phyloP scores from a whole-genome alignment of 1,140 invertebrate species.

The Cherax destructor region DNA sequence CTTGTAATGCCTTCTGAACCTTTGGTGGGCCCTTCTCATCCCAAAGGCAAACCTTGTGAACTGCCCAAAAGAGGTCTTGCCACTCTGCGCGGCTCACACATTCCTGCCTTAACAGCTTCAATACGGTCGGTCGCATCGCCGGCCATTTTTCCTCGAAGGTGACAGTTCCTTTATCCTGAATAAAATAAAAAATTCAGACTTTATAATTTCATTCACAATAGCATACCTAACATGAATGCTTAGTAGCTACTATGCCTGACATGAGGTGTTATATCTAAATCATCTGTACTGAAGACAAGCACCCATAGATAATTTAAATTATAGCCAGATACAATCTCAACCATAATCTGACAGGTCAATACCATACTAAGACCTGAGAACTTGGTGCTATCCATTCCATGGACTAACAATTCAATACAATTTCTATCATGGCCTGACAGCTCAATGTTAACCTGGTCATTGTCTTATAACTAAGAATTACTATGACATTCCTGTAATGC shows the following conservation, averaged over 20 bases:
- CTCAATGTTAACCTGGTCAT: background rate
- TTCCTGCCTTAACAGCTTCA: slow-evolving; percentile 94
- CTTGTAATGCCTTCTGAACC: slow-evolving; percentile 90
- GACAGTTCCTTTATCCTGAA: slow-evolving; percentile 70
- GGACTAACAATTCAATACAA: background rate
- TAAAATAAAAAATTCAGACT: background rate
- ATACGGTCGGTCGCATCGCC: slow-evolving; percentile 92
- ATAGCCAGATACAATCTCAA: background rate
- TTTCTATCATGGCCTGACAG: background rate
- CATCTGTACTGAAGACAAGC: too few relatives aligned
- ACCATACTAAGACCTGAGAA: background rate
- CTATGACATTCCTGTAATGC: background rate
- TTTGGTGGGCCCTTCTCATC: slow-evolving; percentile 95
- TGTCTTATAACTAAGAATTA: background rate
- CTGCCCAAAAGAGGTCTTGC: slow-evolving; percentile 97
- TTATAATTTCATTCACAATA: background rate
- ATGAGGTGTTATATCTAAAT: background rate
- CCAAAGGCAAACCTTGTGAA: slow-evolving; percentile 96
- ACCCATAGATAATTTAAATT: background rate
- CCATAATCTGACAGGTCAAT: background rate
- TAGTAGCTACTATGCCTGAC: background rate
- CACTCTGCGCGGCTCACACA: slow-evolving; percentile 94
- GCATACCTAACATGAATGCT: too few relatives aligned
- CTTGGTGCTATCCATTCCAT: background rate
- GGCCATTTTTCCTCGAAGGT: slow-evolving; percentile 91